Evolutionary conservation across 1,140 invertebrate genomes (phyloP).

Genomic region (Batillaria attramentaria): DNA sequence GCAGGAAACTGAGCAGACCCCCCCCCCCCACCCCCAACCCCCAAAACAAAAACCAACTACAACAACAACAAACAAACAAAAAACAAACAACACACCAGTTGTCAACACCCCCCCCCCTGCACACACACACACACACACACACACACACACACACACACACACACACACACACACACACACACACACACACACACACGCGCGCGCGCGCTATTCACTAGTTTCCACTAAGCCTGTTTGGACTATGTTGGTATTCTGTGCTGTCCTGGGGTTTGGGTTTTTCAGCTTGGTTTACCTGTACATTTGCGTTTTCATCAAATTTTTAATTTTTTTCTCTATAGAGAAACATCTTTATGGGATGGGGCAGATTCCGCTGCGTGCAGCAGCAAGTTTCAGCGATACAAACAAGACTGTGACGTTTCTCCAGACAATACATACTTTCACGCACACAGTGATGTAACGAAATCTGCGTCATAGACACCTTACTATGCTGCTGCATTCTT

Average conservation of each 20-base stretch:
- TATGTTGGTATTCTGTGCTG: not conserved
- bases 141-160: slow-evolving; percentile 20
- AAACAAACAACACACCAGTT: no score
- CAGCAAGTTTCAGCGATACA: no score
- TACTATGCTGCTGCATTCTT: no score
- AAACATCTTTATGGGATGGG: not conserved
- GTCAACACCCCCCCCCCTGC: no score
- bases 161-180: slow-evolving; percentile 1
- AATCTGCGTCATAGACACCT: no score
- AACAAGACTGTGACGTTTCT: no score
- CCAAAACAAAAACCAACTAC: no score
- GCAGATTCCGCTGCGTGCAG: not conserved
- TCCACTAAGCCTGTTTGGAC: not conserved
- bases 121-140: slow-evolving; percentile 11
- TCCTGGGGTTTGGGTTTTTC: not conserved
- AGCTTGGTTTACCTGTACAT: not conserved
- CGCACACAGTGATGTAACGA: no score
- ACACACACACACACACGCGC: not conserved
- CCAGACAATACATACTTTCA: no score
- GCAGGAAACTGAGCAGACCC: no score
- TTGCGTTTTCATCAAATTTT: not conserved
- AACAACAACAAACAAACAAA: no score
- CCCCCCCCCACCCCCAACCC: no score
- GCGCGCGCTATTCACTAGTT: not conserved
- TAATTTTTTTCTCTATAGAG: not conserved